Evolutionary conservation across 2,113 vertebrate genomes (phyloP).

Genomic region (Anarrhichthys ocellatus): DNA sequence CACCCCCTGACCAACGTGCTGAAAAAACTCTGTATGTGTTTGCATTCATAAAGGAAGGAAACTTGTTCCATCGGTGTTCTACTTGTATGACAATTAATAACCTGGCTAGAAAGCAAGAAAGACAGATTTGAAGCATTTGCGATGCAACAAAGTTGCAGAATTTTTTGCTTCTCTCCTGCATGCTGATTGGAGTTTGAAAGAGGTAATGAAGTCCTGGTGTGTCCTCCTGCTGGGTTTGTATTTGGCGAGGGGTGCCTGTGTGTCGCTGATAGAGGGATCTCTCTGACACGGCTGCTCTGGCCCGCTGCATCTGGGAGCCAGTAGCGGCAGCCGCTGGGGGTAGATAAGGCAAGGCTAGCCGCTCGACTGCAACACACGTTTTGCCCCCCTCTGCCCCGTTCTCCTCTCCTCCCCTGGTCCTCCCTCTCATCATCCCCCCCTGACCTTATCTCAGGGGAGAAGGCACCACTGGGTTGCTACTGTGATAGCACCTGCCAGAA

Average conservation of each 20-base stretch:
- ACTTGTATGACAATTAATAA: conserved; percentile 17
- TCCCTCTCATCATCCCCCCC: conserved; percentile 63
- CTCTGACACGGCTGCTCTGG: conserved; percentile 83
- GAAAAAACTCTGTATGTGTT: conserved; percentile 8
- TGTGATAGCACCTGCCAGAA: conserved; percentile 82
- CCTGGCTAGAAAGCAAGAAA: conserved; percentile 28
- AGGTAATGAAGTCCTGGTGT: conserved; percentile 90
- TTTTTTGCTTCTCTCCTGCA: conserved; percentile 67
- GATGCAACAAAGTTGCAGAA: conserved; percentile 65
- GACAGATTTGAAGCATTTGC: conserved; percentile 44
- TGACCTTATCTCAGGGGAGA: conserved; percentile 88
- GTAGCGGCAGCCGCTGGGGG: conserved; percentile 83
- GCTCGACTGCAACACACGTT: conserved; percentile 73
- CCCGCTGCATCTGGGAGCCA: conserved; percentile 80
- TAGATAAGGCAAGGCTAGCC: conserved; percentile 87
- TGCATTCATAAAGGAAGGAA: neutral
- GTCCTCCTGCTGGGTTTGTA: conserved; percentile 84
- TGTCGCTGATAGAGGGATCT: conserved; percentile 90
- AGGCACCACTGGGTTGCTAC: conserved; percentile 85
- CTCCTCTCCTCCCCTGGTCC: conserved; percentile 53
- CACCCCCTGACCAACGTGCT: neutral
- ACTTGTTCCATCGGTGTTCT: neutral
- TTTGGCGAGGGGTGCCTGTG: conserved; percentile 85
- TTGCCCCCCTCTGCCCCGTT: conserved; percentile 62
- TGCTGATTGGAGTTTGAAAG: conserved; percentile 82